Conservation (phyloP, 92 coral and sea anemone genomes). For the Heteractis magnifica region DNA sequence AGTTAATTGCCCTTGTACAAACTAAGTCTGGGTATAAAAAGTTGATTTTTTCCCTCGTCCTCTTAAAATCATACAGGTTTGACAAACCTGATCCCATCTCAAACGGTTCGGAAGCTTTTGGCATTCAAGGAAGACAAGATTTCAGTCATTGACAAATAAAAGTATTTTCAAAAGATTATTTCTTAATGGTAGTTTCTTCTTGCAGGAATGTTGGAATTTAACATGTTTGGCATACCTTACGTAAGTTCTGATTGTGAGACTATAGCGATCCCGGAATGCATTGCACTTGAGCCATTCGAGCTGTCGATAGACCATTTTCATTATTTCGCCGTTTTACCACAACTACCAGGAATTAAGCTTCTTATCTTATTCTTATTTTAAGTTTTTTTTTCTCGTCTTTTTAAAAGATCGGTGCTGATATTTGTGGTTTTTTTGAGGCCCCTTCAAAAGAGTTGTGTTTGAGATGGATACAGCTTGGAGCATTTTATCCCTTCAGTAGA, state of each 20-base stretch:
- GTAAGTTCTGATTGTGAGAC: constrained; percentile 55
- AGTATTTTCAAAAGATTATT: background rate
- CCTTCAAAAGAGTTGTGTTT: constrained; percentile 67
- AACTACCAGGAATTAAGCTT: no score
- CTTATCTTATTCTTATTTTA: no score
- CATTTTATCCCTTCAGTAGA: constrained; percentile 93
- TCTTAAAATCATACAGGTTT: no score
- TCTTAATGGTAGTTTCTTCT: background rate
- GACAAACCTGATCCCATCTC: no score
- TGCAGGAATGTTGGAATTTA: constrained; percentile 92
- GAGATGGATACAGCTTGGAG: constrained; percentile 97
- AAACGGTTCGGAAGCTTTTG: no score
- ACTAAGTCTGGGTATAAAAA: no score
- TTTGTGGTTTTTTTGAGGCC: constrained; percentile 82
- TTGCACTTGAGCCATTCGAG: no score
- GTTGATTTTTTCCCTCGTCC: no score
- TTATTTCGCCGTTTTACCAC: no score
- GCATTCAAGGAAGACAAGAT: background rate
- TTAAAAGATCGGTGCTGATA: constrained; percentile 86
- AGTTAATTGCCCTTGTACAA: no score
- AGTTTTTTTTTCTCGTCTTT: background rate
- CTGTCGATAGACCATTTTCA: no score
- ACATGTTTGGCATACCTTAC: constrained; percentile 93
- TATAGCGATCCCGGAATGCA: no score
- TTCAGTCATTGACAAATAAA: background rate